A percentile compares a stretch with the other conserved stretches of the same genome.
Conservation (phyloP, 2,888 invertebrate species). For the Craniophora ligustri region DNA sequence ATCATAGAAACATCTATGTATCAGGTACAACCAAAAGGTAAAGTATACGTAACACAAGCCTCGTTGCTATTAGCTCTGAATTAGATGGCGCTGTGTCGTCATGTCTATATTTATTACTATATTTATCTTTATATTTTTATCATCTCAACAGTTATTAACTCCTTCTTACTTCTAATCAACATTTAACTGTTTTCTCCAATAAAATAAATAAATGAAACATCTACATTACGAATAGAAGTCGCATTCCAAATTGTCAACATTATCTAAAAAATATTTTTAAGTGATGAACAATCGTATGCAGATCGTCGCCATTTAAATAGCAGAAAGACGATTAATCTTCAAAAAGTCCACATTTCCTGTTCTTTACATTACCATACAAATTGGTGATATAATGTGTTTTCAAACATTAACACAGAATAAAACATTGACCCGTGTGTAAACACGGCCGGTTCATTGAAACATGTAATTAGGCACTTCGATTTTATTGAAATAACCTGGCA, state of each 20-base stretch:
- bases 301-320: constrained; percentile 22
- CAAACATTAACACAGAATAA: constrained; percentile 28
- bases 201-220: too few relatives aligned
- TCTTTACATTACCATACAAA: constrained; percentile 45
- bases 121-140: too few relatives aligned
- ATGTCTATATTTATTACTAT: too few relatives aligned
- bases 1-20: too few relatives aligned
- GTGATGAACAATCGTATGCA: constrained; percentile 15
- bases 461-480: constrained; percentile 10
- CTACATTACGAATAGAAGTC: too few relatives aligned
- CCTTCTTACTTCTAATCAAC: too few relatives aligned
- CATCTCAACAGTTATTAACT: too few relatives aligned
- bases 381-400: constrained; percentile 33
- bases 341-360: constrained; percentile 25
- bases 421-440: constrained; percentile 32
- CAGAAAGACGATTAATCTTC: constrained; percentile 30
- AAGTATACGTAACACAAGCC: too few relatives aligned
- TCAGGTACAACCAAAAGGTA: too few relatives aligned
- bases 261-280: constrained; percentile 1
- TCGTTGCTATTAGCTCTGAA: too few relatives aligned
- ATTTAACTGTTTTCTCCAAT: too few relatives aligned
- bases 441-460: constrained; percentile 13
- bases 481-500: neutral
- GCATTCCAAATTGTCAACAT: neutral
- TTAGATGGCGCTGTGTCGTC: too few relatives aligned